Base-by-base conservation (phyloP, 2,113 vertebrate genomes). In the Beaufortia kweichowensis region DNA sequence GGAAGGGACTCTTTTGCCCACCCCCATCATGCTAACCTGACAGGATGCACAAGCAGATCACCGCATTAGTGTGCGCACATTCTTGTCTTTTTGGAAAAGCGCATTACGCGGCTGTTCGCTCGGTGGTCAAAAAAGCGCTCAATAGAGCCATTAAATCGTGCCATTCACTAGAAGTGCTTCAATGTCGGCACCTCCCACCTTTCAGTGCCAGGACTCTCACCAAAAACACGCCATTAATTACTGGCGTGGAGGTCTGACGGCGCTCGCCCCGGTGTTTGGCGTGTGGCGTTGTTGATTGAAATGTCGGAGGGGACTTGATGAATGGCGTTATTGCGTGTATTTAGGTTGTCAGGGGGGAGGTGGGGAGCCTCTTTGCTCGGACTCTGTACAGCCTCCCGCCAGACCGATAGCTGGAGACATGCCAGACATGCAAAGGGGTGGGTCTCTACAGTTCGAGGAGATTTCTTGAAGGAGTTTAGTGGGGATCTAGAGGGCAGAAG, bases 251-350 rank as follows among this genome's bases (percentile, higher is more conserved):
- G 66, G 14, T 59, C 55, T 65, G 67, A 56, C 73, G 86, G 65
- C 81, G n/a, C 88, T 88, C 89, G 84, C 88, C 88, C 86, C 82
- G 83, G 86, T 75, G 85, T 83, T 85, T 86, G 88, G 88, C 90
- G 88, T 90, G 88, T 79, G 89, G 81, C 89, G 81, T 87, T 86
- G 90, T 88, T 92, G 88, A 91, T 91, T 76, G 85, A 86, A 88
- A 55, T 68, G 84, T 90, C 85, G 86, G 79, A 83, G 83, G 82
- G 85, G 84, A 83, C 82, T 87, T 92, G 93, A 94, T 91, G 88
- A 90, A 92, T 91, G 88, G 84, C 87, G 85, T 88, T 90, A 90
- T 91, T 87, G 90, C 89, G 88, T 91, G 88, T 90, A 85, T 86
- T 14, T 69, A 79, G 79, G 79, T 82, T 84, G 83, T 84, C 83